Conservation (phyloP, 2,888 invertebrate species). For the Tuta absoluta region DNA sequence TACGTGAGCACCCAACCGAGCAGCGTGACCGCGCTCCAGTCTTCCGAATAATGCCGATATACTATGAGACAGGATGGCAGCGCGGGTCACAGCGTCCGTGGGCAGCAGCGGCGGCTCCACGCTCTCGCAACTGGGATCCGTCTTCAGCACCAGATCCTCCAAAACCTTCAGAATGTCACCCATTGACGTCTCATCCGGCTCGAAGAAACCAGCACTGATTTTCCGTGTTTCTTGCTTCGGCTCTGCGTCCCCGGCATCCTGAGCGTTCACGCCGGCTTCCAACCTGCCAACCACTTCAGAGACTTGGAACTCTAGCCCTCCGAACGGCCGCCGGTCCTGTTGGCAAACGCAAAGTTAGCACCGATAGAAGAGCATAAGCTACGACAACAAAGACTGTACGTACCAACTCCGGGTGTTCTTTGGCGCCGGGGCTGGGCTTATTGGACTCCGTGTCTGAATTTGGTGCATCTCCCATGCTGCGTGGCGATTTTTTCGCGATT, state of each 20-base stretch:
- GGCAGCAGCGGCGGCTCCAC: constrained; percentile 82
- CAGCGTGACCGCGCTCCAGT: constrained; percentile 88
- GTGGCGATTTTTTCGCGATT: constrained; percentile 68
- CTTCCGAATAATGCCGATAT: constrained; percentile 93
- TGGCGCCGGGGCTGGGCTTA: constrained; percentile 56
- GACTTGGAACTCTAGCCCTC: constrained; percentile 86
- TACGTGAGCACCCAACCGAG: constrained; percentile 89
- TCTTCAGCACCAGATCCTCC: constrained; percentile 82
- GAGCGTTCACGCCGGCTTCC: constrained; percentile 83
- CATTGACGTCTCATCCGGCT: constrained; percentile 80
- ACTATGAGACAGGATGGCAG: constrained; percentile 91
- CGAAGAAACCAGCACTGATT: constrained; percentile 77
- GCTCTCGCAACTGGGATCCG: constrained; percentile 83
- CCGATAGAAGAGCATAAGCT: constrained; percentile 29
- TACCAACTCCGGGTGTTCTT: constrained; percentile 60
- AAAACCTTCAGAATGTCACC: constrained; percentile 83
- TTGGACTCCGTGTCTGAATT: constrained; percentile 62
- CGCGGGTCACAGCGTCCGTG: constrained; percentile 82
- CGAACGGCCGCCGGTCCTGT: constrained; percentile 83
- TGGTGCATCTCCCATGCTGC: constrained; percentile 76
- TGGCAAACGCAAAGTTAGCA: constrained; percentile 46
- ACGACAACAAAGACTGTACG: constrained; percentile 33
- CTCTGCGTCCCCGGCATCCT: constrained; percentile 66
- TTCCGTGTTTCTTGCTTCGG: constrained; percentile 68
- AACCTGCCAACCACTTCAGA: constrained; percentile 86